A percentile compares a stretch with the other conserved stretches of the same genome.
Conservation (phyloP, 2,797 vertebrate genomes). For the Falco cherrug region DNA sequence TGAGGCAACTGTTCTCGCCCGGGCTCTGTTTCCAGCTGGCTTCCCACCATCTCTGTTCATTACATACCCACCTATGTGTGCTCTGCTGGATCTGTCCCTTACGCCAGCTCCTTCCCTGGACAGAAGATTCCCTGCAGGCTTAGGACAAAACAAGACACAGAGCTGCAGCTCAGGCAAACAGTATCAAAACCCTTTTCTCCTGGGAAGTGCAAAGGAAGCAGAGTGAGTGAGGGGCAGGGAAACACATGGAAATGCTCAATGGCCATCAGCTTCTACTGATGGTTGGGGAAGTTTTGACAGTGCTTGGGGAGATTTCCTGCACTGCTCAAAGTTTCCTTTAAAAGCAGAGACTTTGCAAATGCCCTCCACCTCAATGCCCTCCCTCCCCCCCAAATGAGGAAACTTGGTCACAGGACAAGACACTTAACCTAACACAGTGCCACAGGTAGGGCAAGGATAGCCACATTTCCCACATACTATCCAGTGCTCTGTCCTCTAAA, state of each 20-base stretch:
- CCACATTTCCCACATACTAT: background rate
- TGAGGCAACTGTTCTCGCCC: background rate
- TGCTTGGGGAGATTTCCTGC: background rate
- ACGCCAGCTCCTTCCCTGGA: background rate
- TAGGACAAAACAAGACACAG: background rate
- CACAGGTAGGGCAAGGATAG: background rate
- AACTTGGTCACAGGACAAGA: background rate
- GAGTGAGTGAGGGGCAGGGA: accelerated
- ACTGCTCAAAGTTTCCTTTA: background rate
- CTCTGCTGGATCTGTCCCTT: background rate
- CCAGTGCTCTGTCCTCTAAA: background rate
- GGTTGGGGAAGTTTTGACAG: background rate
- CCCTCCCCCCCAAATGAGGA: background rate
- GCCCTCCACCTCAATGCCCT: background rate
- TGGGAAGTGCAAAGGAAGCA: background rate
- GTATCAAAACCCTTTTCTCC: background rate
- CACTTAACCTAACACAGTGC: background rate
- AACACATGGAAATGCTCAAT: background rate
- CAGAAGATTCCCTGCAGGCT: background rate
- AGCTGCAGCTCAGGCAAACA: background rate
- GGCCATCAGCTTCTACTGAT: background rate
- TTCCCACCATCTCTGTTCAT: background rate
- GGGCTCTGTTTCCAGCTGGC: background rate
- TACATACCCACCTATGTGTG: background rate
- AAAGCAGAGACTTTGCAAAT: background rate